Conservation (phyloP, 2,888 invertebrate genomes). For the Agapostemon virescens region DNA sequence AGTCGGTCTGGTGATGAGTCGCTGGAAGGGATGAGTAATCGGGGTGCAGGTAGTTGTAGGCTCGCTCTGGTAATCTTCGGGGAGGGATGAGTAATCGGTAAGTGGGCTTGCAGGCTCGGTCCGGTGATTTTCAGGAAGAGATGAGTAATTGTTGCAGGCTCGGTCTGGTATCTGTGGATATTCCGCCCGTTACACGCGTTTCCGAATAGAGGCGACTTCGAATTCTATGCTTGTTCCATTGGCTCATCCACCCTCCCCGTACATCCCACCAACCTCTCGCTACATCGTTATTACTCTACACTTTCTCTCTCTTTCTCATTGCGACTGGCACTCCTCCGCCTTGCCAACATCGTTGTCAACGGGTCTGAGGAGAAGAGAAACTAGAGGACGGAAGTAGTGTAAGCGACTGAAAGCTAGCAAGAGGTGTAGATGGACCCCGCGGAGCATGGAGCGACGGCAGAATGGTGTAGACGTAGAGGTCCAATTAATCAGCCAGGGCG, state of each 20-base stretch:
- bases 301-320: constrained; percentile 19
- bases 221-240: constrained; percentile 69
- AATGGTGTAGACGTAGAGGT: constrained; percentile 70
- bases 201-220: constrained; percentile 77
- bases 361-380: constrained; percentile 39
- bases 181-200: constrained; percentile 66
- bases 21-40: too few relatives aligned
- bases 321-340: background rate
- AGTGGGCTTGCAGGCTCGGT: too few relatives aligned
- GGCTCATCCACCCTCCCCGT: background rate
- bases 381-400: constrained; percentile 33
- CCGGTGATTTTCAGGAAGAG: too few relatives aligned
- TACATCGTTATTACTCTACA: constrained; percentile 22
- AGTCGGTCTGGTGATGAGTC: too few relatives aligned
- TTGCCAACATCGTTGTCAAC: constrained; percentile 27
- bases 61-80: too few relatives aligned
- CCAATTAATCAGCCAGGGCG: constrained; percentile 79
- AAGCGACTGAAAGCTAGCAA: too few relatives aligned
- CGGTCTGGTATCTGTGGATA: too few relatives aligned
- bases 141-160: too few relatives aligned
- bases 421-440: constrained; percentile 1
- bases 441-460: constrained; percentile 18
- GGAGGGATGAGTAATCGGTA: too few relatives aligned
- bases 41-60: too few relatives aligned
- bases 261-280: too few relatives aligned